These are phyloP conservation scores for Scartelaos histophorus DNA, from an alignment of 2,113 vertebrate species.

Conservation along the genomic window DNA sequence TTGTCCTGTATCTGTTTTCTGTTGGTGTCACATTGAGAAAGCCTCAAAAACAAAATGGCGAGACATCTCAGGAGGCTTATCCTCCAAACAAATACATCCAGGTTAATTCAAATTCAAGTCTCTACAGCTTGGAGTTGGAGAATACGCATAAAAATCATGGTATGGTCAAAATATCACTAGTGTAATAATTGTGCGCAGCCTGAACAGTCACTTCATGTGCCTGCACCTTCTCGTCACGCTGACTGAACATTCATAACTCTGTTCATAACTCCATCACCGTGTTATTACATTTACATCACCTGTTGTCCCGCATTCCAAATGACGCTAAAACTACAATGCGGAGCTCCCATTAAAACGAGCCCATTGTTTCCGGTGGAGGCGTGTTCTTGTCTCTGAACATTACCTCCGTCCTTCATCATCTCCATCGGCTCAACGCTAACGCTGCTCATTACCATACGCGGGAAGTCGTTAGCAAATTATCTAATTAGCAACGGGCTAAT, in stretches of 20 bases:
- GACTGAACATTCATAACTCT: background rate
- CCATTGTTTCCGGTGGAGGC: background rate
- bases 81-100: too few relatives aligned
- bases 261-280: background rate
- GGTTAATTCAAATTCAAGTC: too few relatives aligned
- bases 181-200: too few relatives aligned
- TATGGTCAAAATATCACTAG: too few relatives aligned
- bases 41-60: too few relatives aligned
- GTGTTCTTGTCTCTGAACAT: constrained; percentile 11
- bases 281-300: background rate
- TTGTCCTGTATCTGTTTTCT: too few relatives aligned
- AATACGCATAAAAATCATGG: too few relatives aligned
- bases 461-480: constrained; percentile 28
- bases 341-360: background rate
- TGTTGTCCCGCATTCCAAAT: background rate
- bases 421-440: constrained; percentile 9
- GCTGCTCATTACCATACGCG: constrained; percentile 17
- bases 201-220: too few relatives aligned
- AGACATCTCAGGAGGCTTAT: too few relatives aligned
- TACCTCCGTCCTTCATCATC: constrained; percentile 23
- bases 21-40: too few relatives aligned
- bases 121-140: too few relatives aligned
- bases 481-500: constrained; percentile 42
- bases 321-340: background rate
- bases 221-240: too few relatives aligned